Base-by-base conservation (phyloP, 2,888 invertebrate genomes). In the Panzeria rudis region DNA sequence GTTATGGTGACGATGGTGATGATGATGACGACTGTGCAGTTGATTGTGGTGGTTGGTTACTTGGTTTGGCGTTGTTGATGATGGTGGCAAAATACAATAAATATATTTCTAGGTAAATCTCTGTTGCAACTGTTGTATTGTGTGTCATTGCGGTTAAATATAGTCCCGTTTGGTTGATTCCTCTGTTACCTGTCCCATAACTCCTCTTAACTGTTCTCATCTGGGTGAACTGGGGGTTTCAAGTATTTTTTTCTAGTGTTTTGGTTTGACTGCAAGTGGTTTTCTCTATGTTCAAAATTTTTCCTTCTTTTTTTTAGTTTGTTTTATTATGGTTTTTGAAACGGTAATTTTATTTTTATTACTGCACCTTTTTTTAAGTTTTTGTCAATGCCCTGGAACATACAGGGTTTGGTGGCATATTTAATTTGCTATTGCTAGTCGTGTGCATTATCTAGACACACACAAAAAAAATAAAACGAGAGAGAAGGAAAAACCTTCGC, bases 311-410 rank as follows among this genome's bases (percentile, higher is more conserved):
- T 64, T 32, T 52, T 68, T 23, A 5, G 35, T 56, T 69, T 62
- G 20, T 75, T 71, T 66, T 52, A 52, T 54, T 71, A 59, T 72
- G 62, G 69, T 47, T 73, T 80, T 66, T 50, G 71, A 52, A 84
- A 80, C 79, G 71, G 80, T 84, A 80, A 84, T 75, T 76, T 76
- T 77, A 50, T 59, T 84, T 71, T 80, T 80, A 84, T 84, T 80
- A 61, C 84, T 80, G 80, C 80, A 80, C 76, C 84, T 84, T 80
- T 84, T 56, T 23, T 17, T 0, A n/a, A 8, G 3, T 38, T 50
- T 29, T 69, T 71, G 25, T 61, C 35, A 54, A 35, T 64, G 41
- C 71, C 64, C 71, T 79, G 35, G 32, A 62, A 52, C 25, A 56
- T 20, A 1, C 17, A 64, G 54, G n/a, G 41, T n/a, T 54, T 64